Conservation (phyloP, 2,113 vertebrate genomes). For the Cyanocitta stelleri region DNA sequence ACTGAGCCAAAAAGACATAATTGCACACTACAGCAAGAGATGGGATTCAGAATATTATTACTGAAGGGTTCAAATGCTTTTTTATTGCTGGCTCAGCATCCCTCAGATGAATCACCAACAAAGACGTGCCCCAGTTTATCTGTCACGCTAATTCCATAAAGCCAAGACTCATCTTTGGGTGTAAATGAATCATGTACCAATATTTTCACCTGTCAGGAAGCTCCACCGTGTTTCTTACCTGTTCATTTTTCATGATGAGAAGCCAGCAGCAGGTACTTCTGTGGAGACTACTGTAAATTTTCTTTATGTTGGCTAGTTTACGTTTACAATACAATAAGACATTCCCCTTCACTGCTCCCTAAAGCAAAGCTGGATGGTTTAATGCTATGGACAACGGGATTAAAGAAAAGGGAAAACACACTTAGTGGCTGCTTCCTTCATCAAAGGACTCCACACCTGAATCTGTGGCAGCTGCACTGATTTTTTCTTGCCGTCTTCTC, state of each 20-base stretch:
- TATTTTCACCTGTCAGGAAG: background rate
- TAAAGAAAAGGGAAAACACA: background rate
- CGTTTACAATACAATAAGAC: constrained; percentile 23
- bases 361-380: constrained; percentile 68
- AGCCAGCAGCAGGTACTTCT: constrained; percentile 8
- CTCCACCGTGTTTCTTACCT: background rate
- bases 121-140: background rate
- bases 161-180: background rate
- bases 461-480: constrained; percentile 85
- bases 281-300: background rate
- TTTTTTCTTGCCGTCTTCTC: constrained; percentile 92
- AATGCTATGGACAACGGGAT: constrained; percentile 18
- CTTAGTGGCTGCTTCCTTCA: constrained; percentile 87
- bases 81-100: constrained; percentile 17
- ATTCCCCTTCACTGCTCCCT: constrained; percentile 73
- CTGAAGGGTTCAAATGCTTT: background rate
- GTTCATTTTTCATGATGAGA: background rate
- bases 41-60: background rate
- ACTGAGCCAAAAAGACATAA: background rate
- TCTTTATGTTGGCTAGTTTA: constrained; percentile 14
- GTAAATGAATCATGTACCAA: background rate
- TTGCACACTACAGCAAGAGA: background rate
- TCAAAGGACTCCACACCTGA: constrained; percentile 96
- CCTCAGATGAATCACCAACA: background rate
- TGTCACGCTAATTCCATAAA: background rate